phyloP scores from a whole-genome alignment of 92 coral and sea anemone genomes.

The Epizoanthus ramosus region DNA sequence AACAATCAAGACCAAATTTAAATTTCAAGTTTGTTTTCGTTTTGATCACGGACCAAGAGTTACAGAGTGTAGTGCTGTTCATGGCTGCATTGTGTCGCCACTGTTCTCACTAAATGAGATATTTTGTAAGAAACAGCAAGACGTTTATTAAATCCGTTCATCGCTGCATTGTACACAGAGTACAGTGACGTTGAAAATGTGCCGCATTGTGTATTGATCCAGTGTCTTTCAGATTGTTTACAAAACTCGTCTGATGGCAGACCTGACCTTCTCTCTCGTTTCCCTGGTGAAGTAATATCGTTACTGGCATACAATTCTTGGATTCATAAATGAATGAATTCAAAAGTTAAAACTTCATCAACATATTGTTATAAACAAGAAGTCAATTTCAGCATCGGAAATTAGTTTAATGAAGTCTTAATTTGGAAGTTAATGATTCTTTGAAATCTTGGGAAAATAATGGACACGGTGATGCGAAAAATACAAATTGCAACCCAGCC shows the following conservation, averaged over 20 bases:
- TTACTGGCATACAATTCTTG: neutral
- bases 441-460: neutral
- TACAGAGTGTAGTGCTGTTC: neutral
- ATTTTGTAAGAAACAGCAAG: neutral
- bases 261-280: neutral
- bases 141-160: neutral
- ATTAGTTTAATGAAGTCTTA: conserved; percentile 8
- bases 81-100: neutral
- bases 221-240: neutral
- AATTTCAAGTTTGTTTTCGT: conserved; percentile 6
- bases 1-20: conserved; percentile 19
- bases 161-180: conserved; percentile 4
- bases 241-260: neutral
- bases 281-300: neutral
- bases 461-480: neutral
- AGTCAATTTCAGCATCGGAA: neutral
- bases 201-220: conserved; percentile 16
- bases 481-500: neutral
- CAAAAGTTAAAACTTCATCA: conserved; percentile 1
- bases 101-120: neutral
- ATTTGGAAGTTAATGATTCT: neutral
- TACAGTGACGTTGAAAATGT: neutral
- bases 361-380: neutral
- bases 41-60: neutral
- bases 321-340: neutral